Percentiles rank a stretch among this genome's conserved stretches.
Evolutionary conservation across 2,888 invertebrate species (phyloP).

Genomic region (Cephus rjabovi): DNA sequence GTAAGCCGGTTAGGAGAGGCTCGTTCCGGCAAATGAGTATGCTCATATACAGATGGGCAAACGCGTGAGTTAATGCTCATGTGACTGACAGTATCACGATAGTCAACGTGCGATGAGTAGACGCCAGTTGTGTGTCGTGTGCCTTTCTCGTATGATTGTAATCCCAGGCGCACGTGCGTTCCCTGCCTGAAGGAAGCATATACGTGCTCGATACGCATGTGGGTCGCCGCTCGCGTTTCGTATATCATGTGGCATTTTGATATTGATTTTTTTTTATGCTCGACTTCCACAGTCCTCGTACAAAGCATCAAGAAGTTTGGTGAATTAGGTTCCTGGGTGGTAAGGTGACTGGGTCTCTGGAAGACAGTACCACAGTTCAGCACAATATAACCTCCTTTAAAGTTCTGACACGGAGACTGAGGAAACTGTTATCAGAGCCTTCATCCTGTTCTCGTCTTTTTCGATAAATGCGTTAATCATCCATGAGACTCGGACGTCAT

Average conservation of each 20-base stretch:
- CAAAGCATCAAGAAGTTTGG: not conserved
- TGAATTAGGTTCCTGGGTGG: not conserved
- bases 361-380: not conserved
- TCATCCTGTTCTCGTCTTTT: not conserved
- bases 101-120: not conserved
- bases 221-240: not conserved
- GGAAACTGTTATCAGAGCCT: not conserved
- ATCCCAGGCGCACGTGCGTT: not conserved
- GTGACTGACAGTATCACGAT: not conserved
- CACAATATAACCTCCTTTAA: not conserved
- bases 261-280: not conserved
- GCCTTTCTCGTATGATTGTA: not conserved
- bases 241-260: not conserved
- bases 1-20: not conserved
- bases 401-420: not conserved
- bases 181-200: not conserved
- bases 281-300: not conserved
- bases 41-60: not conserved
- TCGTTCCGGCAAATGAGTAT: not conserved
- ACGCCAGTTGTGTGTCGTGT: not conserved
- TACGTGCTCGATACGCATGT: not conserved
- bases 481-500: not conserved
- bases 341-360: not conserved
- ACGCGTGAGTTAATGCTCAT: not conserved
- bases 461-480: not conserved